Evolutionary conservation across 2,113 vertebrate species (phyloP).

Genomic region (Plecotus auritus): DNA sequence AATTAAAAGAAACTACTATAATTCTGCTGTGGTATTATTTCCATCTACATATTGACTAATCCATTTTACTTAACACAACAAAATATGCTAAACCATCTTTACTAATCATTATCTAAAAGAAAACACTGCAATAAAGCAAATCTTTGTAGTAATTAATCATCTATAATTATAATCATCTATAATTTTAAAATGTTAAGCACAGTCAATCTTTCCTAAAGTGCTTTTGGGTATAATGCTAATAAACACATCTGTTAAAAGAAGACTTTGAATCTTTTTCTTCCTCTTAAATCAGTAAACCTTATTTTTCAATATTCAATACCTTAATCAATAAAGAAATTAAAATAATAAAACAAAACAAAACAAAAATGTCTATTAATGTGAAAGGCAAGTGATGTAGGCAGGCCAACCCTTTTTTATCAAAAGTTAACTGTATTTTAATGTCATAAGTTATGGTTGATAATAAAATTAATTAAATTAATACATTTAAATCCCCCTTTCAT

Average conservation of each 20-base stretch:
- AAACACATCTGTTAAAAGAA: neutral
- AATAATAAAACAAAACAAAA: too few species aligned
- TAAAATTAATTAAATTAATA: slow-evolving; percentile 19
- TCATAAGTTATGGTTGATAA: slow-evolving; percentile 17
- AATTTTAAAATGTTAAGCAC: neutral
- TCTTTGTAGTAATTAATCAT: neutral
- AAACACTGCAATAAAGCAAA: neutral
- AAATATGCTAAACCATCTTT: slow-evolving; percentile 5
- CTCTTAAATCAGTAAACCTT: neutral
- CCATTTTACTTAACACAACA: slow-evolving; percentile 6
- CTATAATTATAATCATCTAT: neutral
- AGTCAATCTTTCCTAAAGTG: neutral
- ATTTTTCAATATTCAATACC: neutral
- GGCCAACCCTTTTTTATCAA: neutral
- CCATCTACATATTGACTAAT: neutral
- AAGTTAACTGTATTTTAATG: neutral
- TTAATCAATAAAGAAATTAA: too few species aligned
- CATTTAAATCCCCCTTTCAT: neutral
- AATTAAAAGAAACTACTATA: neutral
- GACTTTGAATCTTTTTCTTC: neutral
- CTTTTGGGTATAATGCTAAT: neutral
- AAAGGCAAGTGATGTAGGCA: slow-evolving; percentile 8
- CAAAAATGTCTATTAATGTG: neutral
- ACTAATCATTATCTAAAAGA: neutral
- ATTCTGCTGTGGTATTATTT: neutral